Conservation (phyloP, 2,797 vertebrate species). For the Geotrypetes seraphini region DNA sequence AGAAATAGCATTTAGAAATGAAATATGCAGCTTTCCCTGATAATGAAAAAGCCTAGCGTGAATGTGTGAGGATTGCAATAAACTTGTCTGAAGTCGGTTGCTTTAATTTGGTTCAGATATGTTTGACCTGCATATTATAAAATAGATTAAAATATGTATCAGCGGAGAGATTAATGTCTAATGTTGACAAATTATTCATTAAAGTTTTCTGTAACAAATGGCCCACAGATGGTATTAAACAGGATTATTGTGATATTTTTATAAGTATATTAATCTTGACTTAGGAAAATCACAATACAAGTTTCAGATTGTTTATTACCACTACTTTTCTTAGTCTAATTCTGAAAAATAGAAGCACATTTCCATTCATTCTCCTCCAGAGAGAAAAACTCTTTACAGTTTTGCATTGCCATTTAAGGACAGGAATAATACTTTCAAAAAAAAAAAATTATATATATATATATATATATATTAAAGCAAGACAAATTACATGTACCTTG, state of each 20-base stretch:
- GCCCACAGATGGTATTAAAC: conserved; percentile 24
- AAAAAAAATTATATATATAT: no score
- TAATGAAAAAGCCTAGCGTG: conserved; percentile 18
- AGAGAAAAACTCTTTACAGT: no score
- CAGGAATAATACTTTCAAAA: no score
- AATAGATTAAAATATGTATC: conserved; percentile 35
- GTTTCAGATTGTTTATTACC: conserved; percentile 22
- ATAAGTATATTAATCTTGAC: conserved; percentile 28
- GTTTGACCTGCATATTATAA: conserved; percentile 38
- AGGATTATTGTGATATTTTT: conserved; percentile 31
- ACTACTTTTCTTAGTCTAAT: conserved; percentile 24
- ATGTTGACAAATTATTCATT: conserved; percentile 45
- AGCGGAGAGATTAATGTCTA: conserved; percentile 34
- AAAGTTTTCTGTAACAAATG: conserved; percentile 28
- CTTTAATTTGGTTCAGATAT: conserved; percentile 30
- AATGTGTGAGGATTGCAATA: conserved; percentile 26
- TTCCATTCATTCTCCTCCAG: no score
- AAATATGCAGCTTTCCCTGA: conserved; percentile 28
- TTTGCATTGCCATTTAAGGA: no score
- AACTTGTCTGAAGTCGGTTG: conserved; percentile 21
- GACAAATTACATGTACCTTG: no score
- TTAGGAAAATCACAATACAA: conserved; percentile 23
- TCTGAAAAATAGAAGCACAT: conserved; percentile 11
- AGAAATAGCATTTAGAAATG: conserved; percentile 22
- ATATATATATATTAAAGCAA: no score